A percentile compares a stretch with the other conserved stretches of the same genome.
phyloP scores from a whole-genome alignment of 2,113 vertebrate genomes.

The Pterocles orientalis region DNA sequence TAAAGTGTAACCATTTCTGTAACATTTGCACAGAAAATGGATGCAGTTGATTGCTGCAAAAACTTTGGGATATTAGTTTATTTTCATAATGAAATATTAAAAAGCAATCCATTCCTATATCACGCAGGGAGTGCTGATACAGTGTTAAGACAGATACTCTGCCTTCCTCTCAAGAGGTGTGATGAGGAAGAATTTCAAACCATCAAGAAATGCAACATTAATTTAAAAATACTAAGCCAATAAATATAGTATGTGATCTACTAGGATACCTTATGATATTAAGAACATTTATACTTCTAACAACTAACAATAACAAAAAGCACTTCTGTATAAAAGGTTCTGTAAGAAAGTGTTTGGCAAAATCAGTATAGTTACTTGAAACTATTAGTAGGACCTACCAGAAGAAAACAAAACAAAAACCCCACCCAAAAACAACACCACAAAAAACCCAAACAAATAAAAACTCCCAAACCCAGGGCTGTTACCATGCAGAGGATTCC shows the following conservation, averaged over 20 bases:
- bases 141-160: neutral
- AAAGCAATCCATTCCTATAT: neutral
- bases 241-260: neutral
- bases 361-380: neutral
- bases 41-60: neutral
- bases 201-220: neutral
- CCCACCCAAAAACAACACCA: no score
- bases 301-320: neutral
- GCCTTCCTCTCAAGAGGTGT: neutral
- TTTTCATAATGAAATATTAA: neutral
- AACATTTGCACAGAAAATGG: neutral
- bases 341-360: neutral
- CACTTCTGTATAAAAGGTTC: neutral
- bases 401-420: neutral
- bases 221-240: neutral
- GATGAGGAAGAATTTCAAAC: neutral
- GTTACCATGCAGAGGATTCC: neutral
- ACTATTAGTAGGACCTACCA: neutral
- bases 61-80: neutral
- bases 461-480: accelerated
- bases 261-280: neutral
- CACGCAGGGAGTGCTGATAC: neutral
- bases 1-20: neutral
- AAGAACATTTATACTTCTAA: neutral
- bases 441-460: no score